Evolutionary conservation across 2,888 invertebrate species (phyloP), one percentile per base, ranked within the genome.

Genomic region (Ectobius pallidus): DNA sequence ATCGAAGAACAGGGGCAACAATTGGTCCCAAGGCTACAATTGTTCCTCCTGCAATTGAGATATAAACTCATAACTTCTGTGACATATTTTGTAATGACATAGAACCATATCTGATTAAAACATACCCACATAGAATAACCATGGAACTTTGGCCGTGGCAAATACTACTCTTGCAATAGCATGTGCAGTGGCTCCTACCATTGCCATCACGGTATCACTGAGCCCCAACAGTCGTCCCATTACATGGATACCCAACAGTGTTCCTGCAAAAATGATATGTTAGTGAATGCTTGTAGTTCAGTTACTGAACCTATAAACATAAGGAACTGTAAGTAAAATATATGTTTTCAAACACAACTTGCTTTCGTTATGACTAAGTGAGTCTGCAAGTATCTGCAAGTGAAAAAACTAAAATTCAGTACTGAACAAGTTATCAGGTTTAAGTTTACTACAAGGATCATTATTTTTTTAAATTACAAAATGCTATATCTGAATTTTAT

Each of bases 1-100:
- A 91, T n/a, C 94, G 86, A 73, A 94, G 86, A 72, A 93, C 89
- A 0, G 94, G 93, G 0, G 91, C 92, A 0, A 92, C 91, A 63
- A 91, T 87, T 0, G 94, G 93, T 0, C 94, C 94, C 27, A 93
- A 83, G n/a, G 91, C 89, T 9, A 92, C 91, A 1, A 91, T 87
- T 0, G 86, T 85, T n/a, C 91, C 92, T 0, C 94, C 93, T 86
- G 74, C 71, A 80, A 73, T n/a, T n/a, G n/a, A n/a, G n/a, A n/a
- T n/a, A n/a, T n/a, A n/a, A 77, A 55, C n/a, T n/a, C n/a, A n/a
- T n/a, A n/a, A n/a, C n/a, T n/a, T n/a, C n/a, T 6, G 58, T 58
- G 6, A 27, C 34, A 1, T 20, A 70, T 34, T 69, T 16, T 32
- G 65, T 39, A 39, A 4, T 44, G 42, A 44, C 30, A 62, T 1